A percentile compares a stretch with the other conserved stretches of the same genome.
phyloP scores from a whole-genome alignment of 2,888 invertebrate genomes.

The Pasiphila rectangulata region DNA sequence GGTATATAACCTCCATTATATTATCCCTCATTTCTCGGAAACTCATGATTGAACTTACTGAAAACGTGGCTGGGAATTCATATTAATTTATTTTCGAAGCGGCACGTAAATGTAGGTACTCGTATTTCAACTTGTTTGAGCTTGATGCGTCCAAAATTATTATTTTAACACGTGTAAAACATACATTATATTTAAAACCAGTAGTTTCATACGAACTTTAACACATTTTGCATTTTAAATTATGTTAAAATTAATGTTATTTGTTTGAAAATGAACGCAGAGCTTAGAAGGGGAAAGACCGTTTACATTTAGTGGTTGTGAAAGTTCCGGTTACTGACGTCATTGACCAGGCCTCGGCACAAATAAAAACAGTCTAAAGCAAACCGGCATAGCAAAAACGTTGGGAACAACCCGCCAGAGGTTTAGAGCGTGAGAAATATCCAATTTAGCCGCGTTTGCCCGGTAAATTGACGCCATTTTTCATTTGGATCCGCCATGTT shows the following conservation, averaged over 20 bases:
- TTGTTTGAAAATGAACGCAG: background rate
- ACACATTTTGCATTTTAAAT: too few species aligned
- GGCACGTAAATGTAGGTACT: too few species aligned
- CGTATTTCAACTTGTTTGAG: too few species aligned
- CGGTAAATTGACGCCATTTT: conserved; percentile 75
- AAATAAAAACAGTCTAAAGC: conserved; percentile 34
- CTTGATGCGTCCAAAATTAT: too few species aligned
- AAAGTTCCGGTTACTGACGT: conserved; percentile 15
- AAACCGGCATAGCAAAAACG: conserved; percentile 42
- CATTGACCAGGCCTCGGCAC: conserved; percentile 25
- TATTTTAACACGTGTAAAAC: too few species aligned
- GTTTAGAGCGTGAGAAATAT: conserved; percentile 70
- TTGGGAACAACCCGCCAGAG: conserved; percentile 49
- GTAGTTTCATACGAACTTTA: too few species aligned
- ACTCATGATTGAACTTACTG: too few species aligned
- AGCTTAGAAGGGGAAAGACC: background rate
- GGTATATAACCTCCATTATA: too few species aligned
- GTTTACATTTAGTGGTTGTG: background rate
- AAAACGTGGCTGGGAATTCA: too few species aligned
- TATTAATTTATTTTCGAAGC: too few species aligned
- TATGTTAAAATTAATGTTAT: background rate
- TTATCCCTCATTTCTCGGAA: too few species aligned
- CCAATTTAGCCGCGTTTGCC: conserved; percentile 75
- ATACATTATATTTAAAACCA: background rate
- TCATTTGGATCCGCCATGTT: conserved; percentile 66